Evolutionary conservation across 2,888 invertebrate species (phyloP), one percentile per base, ranked within the genome.

Genomic region (Drosophila greeni): DNA sequence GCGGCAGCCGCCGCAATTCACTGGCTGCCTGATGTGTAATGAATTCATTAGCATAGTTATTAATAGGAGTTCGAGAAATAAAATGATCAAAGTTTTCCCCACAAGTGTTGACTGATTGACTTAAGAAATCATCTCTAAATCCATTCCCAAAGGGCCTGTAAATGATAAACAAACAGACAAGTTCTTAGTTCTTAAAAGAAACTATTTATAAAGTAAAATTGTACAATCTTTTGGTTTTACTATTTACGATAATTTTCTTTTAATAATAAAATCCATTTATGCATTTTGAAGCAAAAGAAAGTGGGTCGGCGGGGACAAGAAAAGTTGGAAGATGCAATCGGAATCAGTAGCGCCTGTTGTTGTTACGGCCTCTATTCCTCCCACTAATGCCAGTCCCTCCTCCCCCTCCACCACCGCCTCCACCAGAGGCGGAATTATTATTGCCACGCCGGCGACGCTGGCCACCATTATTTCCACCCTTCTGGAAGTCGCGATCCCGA

Each of bases 261-360:
- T 37, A 45, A n/a, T 20, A 20, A 45, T 51, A 39, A 16, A 36
- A 53, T 36, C 61, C 62, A 43, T 43, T 31, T 36, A 42, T 40
- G 33, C 33, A 33, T 48, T 53, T 26, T 42, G 36, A 69, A 52
- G 47, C 49, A 57, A 33, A 42, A 12, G 20, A 23, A 34, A 36
- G 49, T 31, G 42, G 18, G 34, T 61, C 61, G 59, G 59, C 52
- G 52, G 60, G 31, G 37, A 26, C 34, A 34, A 40, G 20, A 47
- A 70, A 36, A 7, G 20, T 12, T 66, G 37, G 70, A 70, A 67
- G 36, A 40, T 47, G 60, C 24, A 40, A 29, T 36, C 23, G 29
- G 24, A 43, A 40, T 34, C 82, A 86, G 60, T 85, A 86, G 16
- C 86, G 84, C 54, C 87, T 73, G 66, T 81, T 87, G 51, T 78